Evolutionary conservation across 92 coral and sea anemone species (phyloP).

Genomic region (Zoanthus sansibaricus): DNA sequence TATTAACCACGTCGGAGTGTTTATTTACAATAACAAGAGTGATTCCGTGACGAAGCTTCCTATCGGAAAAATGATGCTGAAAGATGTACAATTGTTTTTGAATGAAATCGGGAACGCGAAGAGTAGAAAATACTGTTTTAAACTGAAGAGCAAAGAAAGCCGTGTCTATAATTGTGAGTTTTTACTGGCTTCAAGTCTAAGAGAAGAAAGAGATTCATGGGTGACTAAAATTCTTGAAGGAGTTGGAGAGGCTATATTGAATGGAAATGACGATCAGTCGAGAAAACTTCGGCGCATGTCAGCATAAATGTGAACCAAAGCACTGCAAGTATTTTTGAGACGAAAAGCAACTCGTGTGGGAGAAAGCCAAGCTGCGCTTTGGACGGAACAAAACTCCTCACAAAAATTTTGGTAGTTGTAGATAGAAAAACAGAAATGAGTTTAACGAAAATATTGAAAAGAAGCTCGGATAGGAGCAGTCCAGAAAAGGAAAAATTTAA

Average conservation of each 20-base stretch:
- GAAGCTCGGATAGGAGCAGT: no score
- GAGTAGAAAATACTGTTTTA: slow-evolving; percentile 30
- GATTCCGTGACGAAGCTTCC: slow-evolving; percentile 46
- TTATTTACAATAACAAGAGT: slow-evolving; percentile 27
- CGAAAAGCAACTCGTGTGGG: neutral
- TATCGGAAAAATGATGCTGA: slow-evolving; percentile 36
- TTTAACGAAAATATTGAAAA: no score
- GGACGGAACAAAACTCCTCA: neutral
- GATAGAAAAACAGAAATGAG: neutral
- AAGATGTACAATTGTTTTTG: slow-evolving; percentile 30
- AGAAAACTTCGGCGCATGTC: slow-evolving; percentile 16
- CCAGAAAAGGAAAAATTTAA: no score
- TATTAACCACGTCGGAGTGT: slow-evolving; percentile 46
- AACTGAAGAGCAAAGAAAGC: slow-evolving; percentile 22
- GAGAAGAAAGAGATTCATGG: slow-evolving; percentile 45
- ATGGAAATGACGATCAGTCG: neutral
- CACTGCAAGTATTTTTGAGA: neutral
- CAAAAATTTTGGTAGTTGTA: neutral
- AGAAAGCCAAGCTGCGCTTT: neutral
- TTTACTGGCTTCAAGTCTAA: slow-evolving; percentile 24
- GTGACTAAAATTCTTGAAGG: slow-evolving; percentile 50
- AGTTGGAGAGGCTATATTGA: slow-evolving; percentile 25
- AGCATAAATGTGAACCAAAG: neutral
- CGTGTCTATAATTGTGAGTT: slow-evolving; percentile 21
- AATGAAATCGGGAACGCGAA: slow-evolving; percentile 27